Percentiles rank a stretch among this genome's conserved stretches.
phyloP scores from a whole-genome alignment of 2,888 invertebrate species.

The Rhagium mordax region DNA sequence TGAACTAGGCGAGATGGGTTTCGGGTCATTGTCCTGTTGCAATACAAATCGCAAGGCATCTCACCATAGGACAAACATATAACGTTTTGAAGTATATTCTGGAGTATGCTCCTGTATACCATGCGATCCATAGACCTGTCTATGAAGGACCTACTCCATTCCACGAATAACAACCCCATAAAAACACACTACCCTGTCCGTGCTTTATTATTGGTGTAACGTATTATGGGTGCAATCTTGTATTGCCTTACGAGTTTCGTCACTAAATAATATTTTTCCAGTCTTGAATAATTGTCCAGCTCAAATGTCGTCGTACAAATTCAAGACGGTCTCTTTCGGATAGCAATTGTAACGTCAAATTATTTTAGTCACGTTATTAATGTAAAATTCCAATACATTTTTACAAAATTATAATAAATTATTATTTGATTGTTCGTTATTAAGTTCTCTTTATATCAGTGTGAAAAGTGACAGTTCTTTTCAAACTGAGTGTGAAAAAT shows the following conservation, averaged over 20 bases:
- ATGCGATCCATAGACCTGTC: conserved; percentile 26
- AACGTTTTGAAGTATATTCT: conserved; percentile 18
- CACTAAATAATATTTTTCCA: conserved; percentile 30
- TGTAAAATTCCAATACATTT: too few species aligned
- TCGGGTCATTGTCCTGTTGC: conserved; percentile 5
- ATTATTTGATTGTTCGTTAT: too few species aligned
- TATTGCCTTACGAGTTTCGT: conserved; percentile 27
- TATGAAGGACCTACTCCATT: conserved; percentile 29
- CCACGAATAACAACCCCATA: conserved; percentile 31
- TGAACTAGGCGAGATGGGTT: conserved; percentile 7
- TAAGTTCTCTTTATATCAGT: too few species aligned
- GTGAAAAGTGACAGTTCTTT: too few species aligned
- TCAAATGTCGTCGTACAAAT: too few species aligned
- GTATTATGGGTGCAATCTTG: conserved; percentile 32
- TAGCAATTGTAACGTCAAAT: not conserved
- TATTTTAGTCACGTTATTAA: not conserved
- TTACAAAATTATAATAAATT: too few species aligned
- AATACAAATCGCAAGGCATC: conserved; percentile 31
- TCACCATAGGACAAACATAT: conserved; percentile 14
- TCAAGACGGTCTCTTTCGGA: not conserved
- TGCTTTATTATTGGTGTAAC: conserved; percentile 12
- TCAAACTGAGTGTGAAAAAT: too few species aligned
- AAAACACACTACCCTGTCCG: conserved; percentile 15
- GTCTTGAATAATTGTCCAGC: not conserved
- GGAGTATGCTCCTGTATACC: conserved; percentile 12